phyloP scores from a whole-genome alignment of 2,888 invertebrate genomes.

The Vanessa cardui region DNA sequence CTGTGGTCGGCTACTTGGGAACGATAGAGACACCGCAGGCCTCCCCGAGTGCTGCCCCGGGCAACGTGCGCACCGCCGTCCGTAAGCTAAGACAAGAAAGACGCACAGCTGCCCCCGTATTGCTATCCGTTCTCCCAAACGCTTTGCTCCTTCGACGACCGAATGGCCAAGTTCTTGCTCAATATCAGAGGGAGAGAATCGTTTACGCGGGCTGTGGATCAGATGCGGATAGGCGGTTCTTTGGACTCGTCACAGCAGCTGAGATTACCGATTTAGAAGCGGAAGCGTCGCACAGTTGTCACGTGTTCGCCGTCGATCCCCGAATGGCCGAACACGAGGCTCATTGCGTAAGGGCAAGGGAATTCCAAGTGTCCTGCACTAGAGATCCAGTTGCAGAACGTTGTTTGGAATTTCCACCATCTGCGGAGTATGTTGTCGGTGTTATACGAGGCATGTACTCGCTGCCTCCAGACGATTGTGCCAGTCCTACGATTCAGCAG shows the following conservation, averaged over 20 bases:
- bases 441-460: constrained; percentile 89
- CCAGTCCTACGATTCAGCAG: constrained; percentile 68
- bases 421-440: constrained; percentile 89
- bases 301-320: constrained; percentile 96
- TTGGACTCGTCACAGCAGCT: constrained; percentile 95
- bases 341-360: constrained; percentile 90
- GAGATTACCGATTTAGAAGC: constrained; percentile 75
- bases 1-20: constrained; percentile 96
- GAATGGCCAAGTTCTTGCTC: constrained; percentile 90
- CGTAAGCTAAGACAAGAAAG: constrained; percentile 94
- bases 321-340: constrained; percentile 91
- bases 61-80: constrained; percentile 93
- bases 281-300: constrained; percentile 92
- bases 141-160: constrained; percentile 91
- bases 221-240: constrained; percentile 95
- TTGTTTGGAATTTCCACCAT: constrained; percentile 95
- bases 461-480: constrained; percentile 74
- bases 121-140: constrained; percentile 92
- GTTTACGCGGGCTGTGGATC: constrained; percentile 95
- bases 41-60: constrained; percentile 88
- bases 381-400: constrained; percentile 88
- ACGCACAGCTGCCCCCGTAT: constrained; percentile 91
- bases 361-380: constrained; percentile 94
- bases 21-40: constrained; percentile 97
- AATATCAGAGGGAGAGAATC: constrained; percentile 93